phyloP scores from a whole-genome alignment of 2,797 vertebrate genomes.

The Australoheros facetus region DNA sequence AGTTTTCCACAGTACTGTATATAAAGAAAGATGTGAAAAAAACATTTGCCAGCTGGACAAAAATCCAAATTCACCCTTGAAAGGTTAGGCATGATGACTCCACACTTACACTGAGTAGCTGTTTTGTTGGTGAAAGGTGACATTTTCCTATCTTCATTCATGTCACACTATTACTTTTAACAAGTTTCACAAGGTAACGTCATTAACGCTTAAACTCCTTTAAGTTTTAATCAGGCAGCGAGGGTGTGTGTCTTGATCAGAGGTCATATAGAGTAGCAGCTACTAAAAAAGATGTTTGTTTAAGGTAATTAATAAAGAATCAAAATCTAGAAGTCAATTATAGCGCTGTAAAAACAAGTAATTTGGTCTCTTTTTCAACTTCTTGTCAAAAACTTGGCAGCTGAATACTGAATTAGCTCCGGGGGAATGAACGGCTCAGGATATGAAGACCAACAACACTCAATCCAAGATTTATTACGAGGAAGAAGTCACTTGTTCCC shows the following conservation, averaged over 20 bases:
- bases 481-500: neutral
- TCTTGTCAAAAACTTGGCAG: slow-evolving; percentile 1
- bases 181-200: neutral
- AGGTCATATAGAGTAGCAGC: neutral
- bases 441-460: neutral
- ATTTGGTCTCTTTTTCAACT: neutral
- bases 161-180: neutral
- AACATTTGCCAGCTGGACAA: neutral
- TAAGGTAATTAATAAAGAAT: neutral
- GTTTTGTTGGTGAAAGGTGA: neutral
- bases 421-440: slow-evolving; percentile 13
- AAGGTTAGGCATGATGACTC: neutral
- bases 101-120: neutral
- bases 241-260: neutral
- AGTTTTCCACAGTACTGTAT: neutral
- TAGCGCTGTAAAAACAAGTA: neutral
- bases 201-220: neutral
- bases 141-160: rapidly evolving
- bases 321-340: neutral
- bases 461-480: neutral
- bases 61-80: neutral
- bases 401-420: slow-evolving; percentile 1
- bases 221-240: neutral
- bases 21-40: neutral
- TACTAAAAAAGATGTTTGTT: neutral